Conservation (phyloP, 1,140 invertebrate species). For the Aradophagus sp. region DNA sequence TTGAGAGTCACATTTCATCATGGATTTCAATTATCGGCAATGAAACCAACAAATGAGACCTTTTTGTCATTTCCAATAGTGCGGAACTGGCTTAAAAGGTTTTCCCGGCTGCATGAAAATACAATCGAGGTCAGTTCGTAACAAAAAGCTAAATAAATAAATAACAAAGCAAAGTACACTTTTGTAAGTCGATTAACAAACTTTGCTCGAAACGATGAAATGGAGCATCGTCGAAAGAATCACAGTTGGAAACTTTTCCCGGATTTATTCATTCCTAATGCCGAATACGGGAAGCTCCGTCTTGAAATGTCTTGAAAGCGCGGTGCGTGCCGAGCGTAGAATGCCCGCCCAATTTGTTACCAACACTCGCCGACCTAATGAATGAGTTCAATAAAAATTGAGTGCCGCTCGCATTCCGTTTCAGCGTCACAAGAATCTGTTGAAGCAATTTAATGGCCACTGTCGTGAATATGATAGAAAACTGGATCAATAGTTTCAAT, state of each 20-base stretch:
- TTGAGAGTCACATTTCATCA: neutral
- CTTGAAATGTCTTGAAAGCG: slow-evolving; percentile 20
- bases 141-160: slow-evolving; percentile 57
- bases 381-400: slow-evolving; percentile 33
- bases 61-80: slow-evolving; percentile 15
- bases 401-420: too few relatives aligned
- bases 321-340: slow-evolving; percentile 34
- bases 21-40: slow-evolving; percentile 17
- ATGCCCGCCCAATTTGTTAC: slow-evolving; percentile 40
- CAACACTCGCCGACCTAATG: slow-evolving; percentile 16
- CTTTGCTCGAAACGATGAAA: slow-evolving; percentile 44
- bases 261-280: slow-evolving; percentile 53
- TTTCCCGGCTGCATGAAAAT: slow-evolving; percentile 33
- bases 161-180: slow-evolving; percentile 55
- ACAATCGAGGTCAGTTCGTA: slow-evolving; percentile 41
- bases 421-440: too few relatives aligned
- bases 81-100: slow-evolving; percentile 12
- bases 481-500: too few relatives aligned
- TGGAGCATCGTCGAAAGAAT: slow-evolving; percentile 51
- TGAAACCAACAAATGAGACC: slow-evolving; percentile 20
- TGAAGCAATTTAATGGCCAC: neutral
- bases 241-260: slow-evolving; percentile 45
- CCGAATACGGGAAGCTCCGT: slow-evolving; percentile 33
- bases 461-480: neutral
- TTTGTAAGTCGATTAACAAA: slow-evolving; percentile 55